These are phyloP conservation scores for Heliconius melpomene DNA, from an alignment of 1,140 invertebrate genomes.

Conservation along the genomic window DNA sequence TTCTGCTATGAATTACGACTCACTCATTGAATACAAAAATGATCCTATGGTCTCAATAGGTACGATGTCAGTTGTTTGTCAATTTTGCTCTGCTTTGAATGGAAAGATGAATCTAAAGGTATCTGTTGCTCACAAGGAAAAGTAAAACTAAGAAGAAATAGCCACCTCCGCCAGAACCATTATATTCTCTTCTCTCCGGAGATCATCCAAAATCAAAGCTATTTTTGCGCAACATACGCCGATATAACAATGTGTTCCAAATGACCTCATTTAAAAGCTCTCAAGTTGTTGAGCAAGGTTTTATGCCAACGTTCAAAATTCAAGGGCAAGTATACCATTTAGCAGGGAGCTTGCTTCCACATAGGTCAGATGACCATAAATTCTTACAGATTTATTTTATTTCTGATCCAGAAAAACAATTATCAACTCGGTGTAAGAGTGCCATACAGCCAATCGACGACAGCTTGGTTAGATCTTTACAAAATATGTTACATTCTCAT, in stretches of 20 bases:
- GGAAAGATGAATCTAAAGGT: conserved; percentile 27
- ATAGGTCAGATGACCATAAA: neutral
- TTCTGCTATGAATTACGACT: neutral
- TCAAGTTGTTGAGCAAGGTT: conserved; percentile 36
- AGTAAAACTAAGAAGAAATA: conserved; percentile 40
- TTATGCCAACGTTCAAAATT: conserved; percentile 41
- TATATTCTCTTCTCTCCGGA: conserved; percentile 38
- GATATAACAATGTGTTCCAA: conserved; percentile 41
- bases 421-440: conserved; percentile 31
- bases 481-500: conserved; percentile 45
- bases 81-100: conserved; percentile 28
- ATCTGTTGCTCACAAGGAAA: conserved; percentile 42
- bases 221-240: conserved; percentile 42
- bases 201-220: conserved; percentile 40
- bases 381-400: conserved; percentile 43
- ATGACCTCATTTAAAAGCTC: conserved; percentile 43
- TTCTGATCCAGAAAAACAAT: conserved; percentile 35
- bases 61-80: neutral
- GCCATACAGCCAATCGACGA: conserved; percentile 32
- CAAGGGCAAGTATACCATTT: conserved; percentile 41
- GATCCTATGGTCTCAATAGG: neutral
- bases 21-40: neutral
- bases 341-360: conserved; percentile 42
- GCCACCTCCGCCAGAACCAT: conserved; percentile 40
- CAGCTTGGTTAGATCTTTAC: conserved; percentile 38